A percentile compares a stretch with the other conserved stretches of the same genome.
Conservation (phyloP, 2,113 vertebrate species). For the Oenanthe oenanthe region DNA sequence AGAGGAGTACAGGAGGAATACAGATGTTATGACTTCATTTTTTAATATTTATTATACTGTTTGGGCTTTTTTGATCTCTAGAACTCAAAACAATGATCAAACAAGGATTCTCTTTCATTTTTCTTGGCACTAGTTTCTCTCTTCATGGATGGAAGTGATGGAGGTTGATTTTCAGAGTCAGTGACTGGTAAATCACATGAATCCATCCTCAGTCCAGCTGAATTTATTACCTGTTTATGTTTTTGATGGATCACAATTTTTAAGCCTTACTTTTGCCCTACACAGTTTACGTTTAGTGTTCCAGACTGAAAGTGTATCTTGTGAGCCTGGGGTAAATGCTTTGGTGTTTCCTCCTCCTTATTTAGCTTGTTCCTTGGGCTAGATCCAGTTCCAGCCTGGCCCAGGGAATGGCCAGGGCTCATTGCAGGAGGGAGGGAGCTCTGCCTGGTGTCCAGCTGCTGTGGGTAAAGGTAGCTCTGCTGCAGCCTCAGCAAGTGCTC, state of each 20-base stretch:
- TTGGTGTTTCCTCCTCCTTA: fast-evolving
- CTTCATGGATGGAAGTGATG: background rate
- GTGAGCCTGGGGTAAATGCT: background rate
- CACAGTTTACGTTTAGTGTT: background rate
- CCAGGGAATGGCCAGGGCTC: no score
- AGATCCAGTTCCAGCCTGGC: background rate
- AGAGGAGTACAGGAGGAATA: background rate
- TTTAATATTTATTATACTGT: background rate
- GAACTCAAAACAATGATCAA: background rate
- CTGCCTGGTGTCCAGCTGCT: background rate
- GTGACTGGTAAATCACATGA: background rate
- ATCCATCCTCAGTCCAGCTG: background rate
- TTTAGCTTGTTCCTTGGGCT: background rate
- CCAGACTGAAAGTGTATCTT: background rate
- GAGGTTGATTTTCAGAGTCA: background rate
- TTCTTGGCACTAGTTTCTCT: background rate
- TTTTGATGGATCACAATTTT: background rate
- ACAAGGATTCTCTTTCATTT: slow-evolving; percentile 19
- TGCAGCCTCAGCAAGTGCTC: background rate
- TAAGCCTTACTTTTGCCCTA: background rate
- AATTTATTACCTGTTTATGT: background rate
- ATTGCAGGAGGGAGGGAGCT: no score
- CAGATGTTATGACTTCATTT: slow-evolving; percentile 15
- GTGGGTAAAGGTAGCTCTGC: background rate
- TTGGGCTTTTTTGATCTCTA: slow-evolving; percentile 17